Evolutionary conservation across 2,888 invertebrate genomes (phyloP).

Genomic region (Cyaniris semiargus): DNA sequence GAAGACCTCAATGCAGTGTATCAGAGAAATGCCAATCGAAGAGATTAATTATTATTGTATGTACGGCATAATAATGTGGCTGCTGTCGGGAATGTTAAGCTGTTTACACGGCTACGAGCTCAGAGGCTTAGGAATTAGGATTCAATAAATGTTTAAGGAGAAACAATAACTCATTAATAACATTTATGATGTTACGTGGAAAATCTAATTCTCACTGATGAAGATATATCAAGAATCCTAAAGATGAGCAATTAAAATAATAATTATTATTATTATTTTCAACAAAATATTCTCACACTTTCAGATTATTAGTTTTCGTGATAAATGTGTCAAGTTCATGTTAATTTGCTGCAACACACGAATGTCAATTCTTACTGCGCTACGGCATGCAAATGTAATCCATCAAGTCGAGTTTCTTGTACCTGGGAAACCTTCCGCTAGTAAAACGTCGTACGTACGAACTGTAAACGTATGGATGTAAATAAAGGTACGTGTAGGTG

Average conservation of each 20-base stretch:
- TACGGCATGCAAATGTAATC: constrained; percentile 37
- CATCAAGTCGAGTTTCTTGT: constrained; percentile 54
- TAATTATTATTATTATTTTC: not conserved
- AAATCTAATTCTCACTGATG: not conserved
- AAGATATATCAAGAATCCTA: not conserved
- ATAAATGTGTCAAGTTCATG: constrained; percentile 5
- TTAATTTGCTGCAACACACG: not conserved
- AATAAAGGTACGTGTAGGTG: constrained; percentile 67
- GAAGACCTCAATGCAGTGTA: constrained; percentile 39
- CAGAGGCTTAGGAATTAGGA: not conserved
- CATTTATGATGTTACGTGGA: not conserved
- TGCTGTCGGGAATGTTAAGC: constrained; percentile 40
- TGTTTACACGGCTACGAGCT: not conserved
- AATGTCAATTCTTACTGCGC: constrained; percentile 31
- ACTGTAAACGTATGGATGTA: constrained; percentile 64
- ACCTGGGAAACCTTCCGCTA: constrained; percentile 58
- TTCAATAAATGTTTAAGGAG: not conserved
- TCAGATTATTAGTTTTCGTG: constrained; percentile 39
- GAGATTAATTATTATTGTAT: constrained; percentile 65
- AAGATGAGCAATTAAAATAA: not conserved
- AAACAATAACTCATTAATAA: not conserved
- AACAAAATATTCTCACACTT: not conserved
- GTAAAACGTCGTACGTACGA: constrained; percentile 53
- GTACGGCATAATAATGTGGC: constrained; percentile 55
- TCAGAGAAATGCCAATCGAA: constrained; percentile 46